Conservation (phyloP, 1,140 invertebrate species). For the Rhynchophorus ferrugineus region DNA sequence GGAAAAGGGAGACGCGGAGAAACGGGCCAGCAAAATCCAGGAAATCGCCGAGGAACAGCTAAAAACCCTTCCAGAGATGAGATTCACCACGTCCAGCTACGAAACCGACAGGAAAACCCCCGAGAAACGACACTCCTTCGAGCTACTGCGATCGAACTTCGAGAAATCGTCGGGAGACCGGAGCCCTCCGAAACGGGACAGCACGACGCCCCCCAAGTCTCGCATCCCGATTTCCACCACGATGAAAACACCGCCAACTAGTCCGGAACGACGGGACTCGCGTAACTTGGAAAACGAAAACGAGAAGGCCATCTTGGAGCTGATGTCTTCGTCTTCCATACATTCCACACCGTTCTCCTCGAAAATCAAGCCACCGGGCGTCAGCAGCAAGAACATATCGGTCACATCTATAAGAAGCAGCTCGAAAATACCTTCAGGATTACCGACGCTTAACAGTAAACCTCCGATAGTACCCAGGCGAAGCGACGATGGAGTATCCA, state of each 20-base stretch:
- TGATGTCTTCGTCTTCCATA: slow-evolving; percentile 32
- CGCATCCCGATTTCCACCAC: slow-evolving; percentile 33
- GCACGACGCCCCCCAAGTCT: slow-evolving; percentile 19
- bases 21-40: slow-evolving; percentile 36
- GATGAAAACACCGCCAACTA: slow-evolving; percentile 36
- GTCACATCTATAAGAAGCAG: slow-evolving; percentile 38
- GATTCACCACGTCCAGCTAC: slow-evolving; percentile 52
- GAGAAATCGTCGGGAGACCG: slow-evolving; percentile 37
- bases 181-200: slow-evolving; percentile 20
- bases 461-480: slow-evolving; percentile 35
- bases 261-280: slow-evolving; percentile 37
- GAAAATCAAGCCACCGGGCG: slow-evolving; percentile 26
- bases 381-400: slow-evolving; percentile 32
- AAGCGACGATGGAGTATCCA: slow-evolving; percentile 27
- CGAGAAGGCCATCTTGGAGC: slow-evolving; percentile 36
- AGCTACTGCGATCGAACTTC: slow-evolving; percentile 42
- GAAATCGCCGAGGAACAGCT: slow-evolving; percentile 37
- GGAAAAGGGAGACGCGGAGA: slow-evolving; percentile 32
- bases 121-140: slow-evolving; percentile 44
- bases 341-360: slow-evolving; percentile 31
- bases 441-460: slow-evolving; percentile 29
- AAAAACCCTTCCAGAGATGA: slow-evolving; percentile 44
- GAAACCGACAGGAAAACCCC: slow-evolving; percentile 41
- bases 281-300: slow-evolving; percentile 33
- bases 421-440: slow-evolving; percentile 39